Percentiles rank a stretch among this genome's conserved stretches.
phyloP scores from a whole-genome alignment of 2,797 vertebrate genomes.

The Catharus ustulatus region DNA sequence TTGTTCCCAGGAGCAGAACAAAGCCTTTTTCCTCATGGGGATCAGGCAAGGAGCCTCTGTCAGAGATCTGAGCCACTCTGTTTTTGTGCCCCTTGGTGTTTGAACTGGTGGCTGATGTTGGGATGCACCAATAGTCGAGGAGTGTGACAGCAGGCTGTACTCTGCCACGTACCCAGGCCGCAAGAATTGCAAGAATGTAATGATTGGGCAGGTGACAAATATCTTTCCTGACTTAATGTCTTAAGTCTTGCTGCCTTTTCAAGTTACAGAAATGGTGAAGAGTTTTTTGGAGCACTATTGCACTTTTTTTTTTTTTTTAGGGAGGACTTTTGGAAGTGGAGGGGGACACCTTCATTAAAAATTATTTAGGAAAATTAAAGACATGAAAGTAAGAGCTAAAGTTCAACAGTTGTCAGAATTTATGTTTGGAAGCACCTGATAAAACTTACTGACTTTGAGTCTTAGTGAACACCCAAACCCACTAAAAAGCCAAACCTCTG shows the following conservation, averaged over 20 bases:
- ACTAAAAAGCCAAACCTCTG: slow-evolving; percentile 74
- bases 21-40: not conserved
- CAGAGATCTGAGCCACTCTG: not conserved
- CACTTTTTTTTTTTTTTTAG: not conserved
- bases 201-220: not conserved
- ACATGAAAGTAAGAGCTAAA: slow-evolving; percentile 12
- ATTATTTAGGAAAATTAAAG: slow-evolving; percentile 57
- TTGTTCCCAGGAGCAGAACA: not conserved
- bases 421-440: slow-evolving; percentile 80
- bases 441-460: slow-evolving; percentile 79
- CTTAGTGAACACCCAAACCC: slow-evolving; percentile 66
- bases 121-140: not conserved
- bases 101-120: not conserved
- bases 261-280: not conserved
- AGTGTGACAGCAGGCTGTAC: not conserved
- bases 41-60: not conserved
- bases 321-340: not conserved
- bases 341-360: not conserved
- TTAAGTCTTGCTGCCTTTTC: not conserved
- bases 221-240: not conserved
- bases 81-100: not conserved
- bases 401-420: slow-evolving; percentile 79
- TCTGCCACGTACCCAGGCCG: not conserved
- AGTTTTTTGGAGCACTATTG: not conserved
- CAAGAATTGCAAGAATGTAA: not conserved